Conservation (phyloP, 2,888 invertebrate genomes). For the Acanthosepion esculentum region DNA sequence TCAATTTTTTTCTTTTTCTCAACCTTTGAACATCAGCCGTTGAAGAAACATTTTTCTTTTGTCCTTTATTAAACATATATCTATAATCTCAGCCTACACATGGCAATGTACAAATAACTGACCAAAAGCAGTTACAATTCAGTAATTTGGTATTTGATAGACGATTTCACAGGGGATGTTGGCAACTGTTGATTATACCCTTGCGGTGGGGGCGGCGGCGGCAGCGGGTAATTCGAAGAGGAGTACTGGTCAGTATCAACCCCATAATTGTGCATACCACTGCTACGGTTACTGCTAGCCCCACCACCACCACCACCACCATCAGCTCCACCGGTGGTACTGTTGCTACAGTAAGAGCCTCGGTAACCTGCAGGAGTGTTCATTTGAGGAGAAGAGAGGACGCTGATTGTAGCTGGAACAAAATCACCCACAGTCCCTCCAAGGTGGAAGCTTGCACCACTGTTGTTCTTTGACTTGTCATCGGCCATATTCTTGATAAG, state of each 20-base stretch:
- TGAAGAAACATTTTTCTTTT: not conserved
- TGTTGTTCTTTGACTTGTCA: slow-evolving; percentile 51
- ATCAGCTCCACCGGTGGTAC: slow-evolving; percentile 43
- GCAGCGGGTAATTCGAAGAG: not conserved
- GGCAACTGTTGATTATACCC: slow-evolving; percentile 36
- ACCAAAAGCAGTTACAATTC: slow-evolving; percentile 35
- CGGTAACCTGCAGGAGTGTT: slow-evolving; percentile 49
- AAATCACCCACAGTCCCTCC: slow-evolving; percentile 34
- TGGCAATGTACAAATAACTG: not conserved
- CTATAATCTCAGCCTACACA: not conserved
- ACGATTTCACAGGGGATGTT: slow-evolving; percentile 39
- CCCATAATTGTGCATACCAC: slow-evolving; percentile 35
- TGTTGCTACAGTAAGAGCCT: slow-evolving; percentile 51
- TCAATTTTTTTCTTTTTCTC: not conserved
- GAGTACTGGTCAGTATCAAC: slow-evolving; percentile 36
- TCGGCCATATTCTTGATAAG: slow-evolving; percentile 66
- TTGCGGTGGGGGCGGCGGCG: not conserved
- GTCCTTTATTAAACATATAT: not conserved
- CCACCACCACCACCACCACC: slow-evolving; percentile 36
- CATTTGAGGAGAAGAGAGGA: slow-evolving; percentile 52
- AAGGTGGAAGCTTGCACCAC: not conserved
- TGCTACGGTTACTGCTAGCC: slow-evolving; percentile 34
- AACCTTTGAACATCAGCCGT: not conserved
- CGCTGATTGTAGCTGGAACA: slow-evolving; percentile 49
- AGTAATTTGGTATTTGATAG: slow-evolving; percentile 43